Percentiles rank a stretch among this genome's conserved stretches.
Evolutionary conservation across 2,113 vertebrate species (phyloP).

Genomic region (Mungos mungo): DNA sequence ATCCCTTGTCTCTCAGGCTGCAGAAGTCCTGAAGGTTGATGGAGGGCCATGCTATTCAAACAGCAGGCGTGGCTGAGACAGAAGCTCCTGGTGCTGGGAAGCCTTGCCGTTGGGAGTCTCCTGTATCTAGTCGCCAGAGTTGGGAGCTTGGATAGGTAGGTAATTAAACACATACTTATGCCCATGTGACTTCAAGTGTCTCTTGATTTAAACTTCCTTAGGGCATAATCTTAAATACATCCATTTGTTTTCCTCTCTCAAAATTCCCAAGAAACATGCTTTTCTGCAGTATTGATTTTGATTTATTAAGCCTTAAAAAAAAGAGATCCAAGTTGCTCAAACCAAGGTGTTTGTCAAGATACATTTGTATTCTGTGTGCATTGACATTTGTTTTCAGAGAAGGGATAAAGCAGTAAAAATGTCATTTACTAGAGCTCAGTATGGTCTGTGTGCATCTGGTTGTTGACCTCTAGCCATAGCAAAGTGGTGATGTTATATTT

Average conservation of each 20-base stretch:
- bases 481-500: slow-evolving; percentile 74
- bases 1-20: slow-evolving; percentile 87
- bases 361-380: slow-evolving; percentile 73
- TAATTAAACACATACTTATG: slow-evolving; percentile 51
- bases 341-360: slow-evolving; percentile 55
- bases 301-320: slow-evolving; percentile 65
- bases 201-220: not conserved
- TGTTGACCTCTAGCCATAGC: slow-evolving; percentile 76
- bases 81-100: slow-evolving; percentile 96
- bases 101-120: slow-evolving; percentile 95
- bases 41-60: slow-evolving; percentile 99
- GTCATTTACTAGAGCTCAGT: slow-evolving; percentile 69
- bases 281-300: slow-evolving; percentile 67
- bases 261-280: not conserved
- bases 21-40: slow-evolving; percentile 97
- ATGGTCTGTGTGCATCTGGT: slow-evolving; percentile 63
- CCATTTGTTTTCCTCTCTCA: slow-evolving; percentile 10
- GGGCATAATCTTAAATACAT: not conserved
- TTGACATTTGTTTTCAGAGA: slow-evolving; percentile 73
- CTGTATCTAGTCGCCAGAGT: slow-evolving; percentile 97
- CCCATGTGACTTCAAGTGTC: not conserved
- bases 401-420: slow-evolving; percentile 78
- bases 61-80: slow-evolving; percentile 99
- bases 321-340: slow-evolving; percentile 30
- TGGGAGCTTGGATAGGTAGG: slow-evolving; percentile 97